phyloP scores from a whole-genome alignment of 2,797 vertebrate species.

The Neoniphon sammara region DNA sequence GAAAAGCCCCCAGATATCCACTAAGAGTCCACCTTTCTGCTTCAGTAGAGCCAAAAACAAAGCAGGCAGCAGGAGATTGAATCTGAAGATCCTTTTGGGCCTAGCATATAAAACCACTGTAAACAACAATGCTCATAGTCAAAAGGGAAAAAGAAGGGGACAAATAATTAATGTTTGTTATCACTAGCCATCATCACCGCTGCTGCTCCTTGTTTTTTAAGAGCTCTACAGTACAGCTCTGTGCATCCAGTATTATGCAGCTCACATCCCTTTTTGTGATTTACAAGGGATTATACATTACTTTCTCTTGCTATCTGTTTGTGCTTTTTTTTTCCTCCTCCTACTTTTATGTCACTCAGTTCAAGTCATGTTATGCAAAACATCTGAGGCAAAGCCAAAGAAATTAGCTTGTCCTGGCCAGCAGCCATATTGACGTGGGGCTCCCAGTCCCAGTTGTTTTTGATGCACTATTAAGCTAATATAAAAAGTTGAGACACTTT shows the following conservation, averaged over 20 bases:
- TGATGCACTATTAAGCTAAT: slow-evolving; percentile 63
- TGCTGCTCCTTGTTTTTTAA: background rate
- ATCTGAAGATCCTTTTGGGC: slow-evolving; percentile 51
- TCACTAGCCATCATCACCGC: slow-evolving; percentile 55
- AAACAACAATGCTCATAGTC: slow-evolving; percentile 53
- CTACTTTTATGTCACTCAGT: slow-evolving; percentile 47
- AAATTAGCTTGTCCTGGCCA: slow-evolving; percentile 74
- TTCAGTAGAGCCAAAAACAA: slow-evolving; percentile 71
- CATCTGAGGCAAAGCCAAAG: slow-evolving; percentile 68
- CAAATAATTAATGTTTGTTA: slow-evolving; percentile 57
- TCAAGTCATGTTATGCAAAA: slow-evolving; percentile 69
- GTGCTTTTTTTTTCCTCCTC: background rate
- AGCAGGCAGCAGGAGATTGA: slow-evolving; percentile 61
- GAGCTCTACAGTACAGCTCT: background rate
- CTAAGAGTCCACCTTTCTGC: slow-evolving; percentile 66
- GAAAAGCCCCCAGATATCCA: slow-evolving; percentile 55
- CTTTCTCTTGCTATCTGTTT: slow-evolving; percentile 22
- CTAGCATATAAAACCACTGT: slow-evolving; percentile 42
- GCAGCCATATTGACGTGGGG: slow-evolving; percentile 70
- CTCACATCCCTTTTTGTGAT: slow-evolving; percentile 8
- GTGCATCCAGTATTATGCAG: slow-evolving; percentile 1
- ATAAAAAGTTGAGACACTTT: slow-evolving; percentile 57
- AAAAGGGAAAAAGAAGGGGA: slow-evolving; percentile 40
- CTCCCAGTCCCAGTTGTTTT: slow-evolving; percentile 68
- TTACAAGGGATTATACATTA: slow-evolving; percentile 16